A percentile compares a stretch with the other conserved stretches of the same genome.
Conservation (phyloP, 1,140 invertebrate genomes). For the Leptinotarsa undecemlineata region DNA sequence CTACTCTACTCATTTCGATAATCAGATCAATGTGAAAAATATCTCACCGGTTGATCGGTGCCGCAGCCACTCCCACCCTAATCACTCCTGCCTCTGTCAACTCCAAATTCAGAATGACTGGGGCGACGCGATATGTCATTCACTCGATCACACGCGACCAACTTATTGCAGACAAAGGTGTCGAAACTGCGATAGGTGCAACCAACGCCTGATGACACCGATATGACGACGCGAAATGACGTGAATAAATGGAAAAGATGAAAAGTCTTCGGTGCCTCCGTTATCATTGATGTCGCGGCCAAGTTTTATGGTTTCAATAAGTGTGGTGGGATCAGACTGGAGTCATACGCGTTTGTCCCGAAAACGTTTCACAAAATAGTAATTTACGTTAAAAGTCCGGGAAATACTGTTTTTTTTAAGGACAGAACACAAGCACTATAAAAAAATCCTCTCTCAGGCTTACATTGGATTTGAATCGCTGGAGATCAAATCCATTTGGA, state of each 20-base stretch:
- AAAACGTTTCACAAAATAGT: too few relatives aligned
- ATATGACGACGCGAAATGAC: background rate
- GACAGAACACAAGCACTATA: too few relatives aligned
- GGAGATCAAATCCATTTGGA: too few relatives aligned
- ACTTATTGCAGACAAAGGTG: constrained; percentile 53
- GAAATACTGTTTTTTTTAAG: too few relatives aligned
- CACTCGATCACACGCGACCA: constrained; percentile 53
- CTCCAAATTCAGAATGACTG: constrained; percentile 40
- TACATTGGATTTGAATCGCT: too few relatives aligned
- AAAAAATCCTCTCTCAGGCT: too few relatives aligned
- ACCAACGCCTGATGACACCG: background rate
- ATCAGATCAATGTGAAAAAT: too few relatives aligned
- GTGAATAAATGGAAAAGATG: background rate
- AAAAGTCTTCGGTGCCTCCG: background rate
- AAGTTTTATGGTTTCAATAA: background rate
- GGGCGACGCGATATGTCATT: constrained; percentile 50
- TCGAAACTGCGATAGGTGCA: constrained; percentile 36
- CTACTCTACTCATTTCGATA: too few relatives aligned
- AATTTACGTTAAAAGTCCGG: too few relatives aligned
- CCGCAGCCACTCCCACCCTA: background rate
- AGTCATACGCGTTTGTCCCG: too few relatives aligned
- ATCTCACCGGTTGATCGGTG: background rate
- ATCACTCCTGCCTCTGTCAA: background rate
- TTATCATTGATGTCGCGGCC: background rate
- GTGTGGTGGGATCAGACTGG: too few relatives aligned